Base-by-base conservation (phyloP, 2,797 vertebrate species). In the Rhinoraja longicauda region DNA sequence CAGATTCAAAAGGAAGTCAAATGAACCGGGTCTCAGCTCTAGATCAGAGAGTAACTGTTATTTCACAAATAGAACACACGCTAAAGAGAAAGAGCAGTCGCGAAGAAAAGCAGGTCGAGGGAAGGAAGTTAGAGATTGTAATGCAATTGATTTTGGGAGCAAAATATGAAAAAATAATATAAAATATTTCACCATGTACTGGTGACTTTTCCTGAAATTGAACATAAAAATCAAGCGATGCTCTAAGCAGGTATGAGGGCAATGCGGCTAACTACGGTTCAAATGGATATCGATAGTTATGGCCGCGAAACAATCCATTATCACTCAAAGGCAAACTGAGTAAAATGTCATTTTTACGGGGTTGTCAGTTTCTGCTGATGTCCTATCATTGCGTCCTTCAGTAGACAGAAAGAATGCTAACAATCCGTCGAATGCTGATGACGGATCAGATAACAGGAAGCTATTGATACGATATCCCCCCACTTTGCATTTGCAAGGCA, bases 381-480 rank as follows among this genome's bases (percentile, higher is more conserved):
- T 64, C 36, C 62, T 19, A 67, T 32, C 84, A 32, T n/a, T n/a
- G n/a, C n/a, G n/a, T 32, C 62, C 67, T 88, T 88, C 59, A 64
- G 32, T 88, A 29, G 84, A 19, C 84, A 88, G 45, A 82, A 57
- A 82, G 53, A 59, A 84, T 67, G 84, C 36, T 88, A 36, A 88
- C 84, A 36, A 88, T 15, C 59, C 84, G 15, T 24, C 59, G n/a
- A 67, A n/a, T 62, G 15, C 59, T 67, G 84, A 88, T 88, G 84
- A 67, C 84, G n/a, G 84, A 88, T 62, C 59, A 88, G 88, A 67
- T 88, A 17, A 64, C n/a, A 88, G n/a, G n/a, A 67, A 36, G 84
- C 84, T 32, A 21, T 88, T 67, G n/a, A 88, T 32, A 64, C 59
- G 59, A n/a, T n/a, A 36, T 88, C 59, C 32, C 19, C 7, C 17